Percentiles rank a stretch among this genome's conserved stretches.
Conservation (phyloP, 2,797 vertebrate genomes). For the Ara ararauna region DNA sequence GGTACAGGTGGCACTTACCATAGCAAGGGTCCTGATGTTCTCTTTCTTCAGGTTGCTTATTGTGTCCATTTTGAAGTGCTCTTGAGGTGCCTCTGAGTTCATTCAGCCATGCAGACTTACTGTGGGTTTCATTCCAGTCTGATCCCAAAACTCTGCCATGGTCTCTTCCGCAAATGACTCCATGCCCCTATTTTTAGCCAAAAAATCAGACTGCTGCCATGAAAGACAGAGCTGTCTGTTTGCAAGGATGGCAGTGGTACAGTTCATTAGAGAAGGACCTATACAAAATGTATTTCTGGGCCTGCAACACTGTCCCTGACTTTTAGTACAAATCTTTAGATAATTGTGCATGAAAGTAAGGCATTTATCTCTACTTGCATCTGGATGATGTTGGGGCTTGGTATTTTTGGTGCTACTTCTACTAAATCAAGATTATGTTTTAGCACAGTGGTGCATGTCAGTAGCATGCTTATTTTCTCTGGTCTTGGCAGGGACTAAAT, state of each 20-base stretch:
- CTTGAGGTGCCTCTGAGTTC: background rate
- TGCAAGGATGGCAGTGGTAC: background rate
- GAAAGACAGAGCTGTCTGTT: background rate
- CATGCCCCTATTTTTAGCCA: background rate
- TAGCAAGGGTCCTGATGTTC: background rate
- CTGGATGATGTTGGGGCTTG: background rate
- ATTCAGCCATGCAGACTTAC: background rate
- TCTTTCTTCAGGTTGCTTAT: background rate
- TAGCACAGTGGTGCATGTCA: accelerated
- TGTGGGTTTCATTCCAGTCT: background rate
- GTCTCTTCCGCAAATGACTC: background rate
- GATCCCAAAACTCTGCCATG: background rate
- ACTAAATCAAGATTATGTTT: background rate
- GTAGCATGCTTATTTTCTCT: background rate
- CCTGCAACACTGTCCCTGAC: background rate
- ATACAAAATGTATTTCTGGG: background rate
- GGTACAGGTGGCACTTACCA: background rate
- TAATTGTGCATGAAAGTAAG: background rate
- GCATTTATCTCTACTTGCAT: background rate
- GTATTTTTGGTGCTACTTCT: background rate
- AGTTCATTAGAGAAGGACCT: background rate
- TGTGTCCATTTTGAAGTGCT: background rate
- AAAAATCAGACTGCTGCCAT: background rate
- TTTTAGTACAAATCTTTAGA: background rate
- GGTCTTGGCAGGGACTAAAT: background rate